These are phyloP conservation scores for Cydia amplana DNA, from an alignment of 1,140 invertebrate genomes.

Conservation along the genomic window DNA sequence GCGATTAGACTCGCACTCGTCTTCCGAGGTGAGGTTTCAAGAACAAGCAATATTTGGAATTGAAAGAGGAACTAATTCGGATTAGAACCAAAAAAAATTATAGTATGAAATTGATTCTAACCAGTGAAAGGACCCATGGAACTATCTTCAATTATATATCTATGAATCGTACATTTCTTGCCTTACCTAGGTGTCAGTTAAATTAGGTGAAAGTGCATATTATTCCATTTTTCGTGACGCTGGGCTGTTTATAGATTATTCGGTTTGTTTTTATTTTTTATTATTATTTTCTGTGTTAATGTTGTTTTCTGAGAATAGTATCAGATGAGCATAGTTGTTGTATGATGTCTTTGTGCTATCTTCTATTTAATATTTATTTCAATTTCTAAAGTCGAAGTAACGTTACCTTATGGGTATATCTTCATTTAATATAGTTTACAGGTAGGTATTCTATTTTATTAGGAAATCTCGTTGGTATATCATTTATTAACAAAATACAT, in stretches of 20 bases:
- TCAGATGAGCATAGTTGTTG: too few species aligned
- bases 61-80: not conserved
- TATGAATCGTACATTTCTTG: not conserved
- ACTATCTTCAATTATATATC: not conserved
- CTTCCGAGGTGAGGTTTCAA: not conserved
- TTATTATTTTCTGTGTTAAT: too few species aligned
- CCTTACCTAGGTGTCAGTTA: not conserved
- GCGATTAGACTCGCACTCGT: not conserved
- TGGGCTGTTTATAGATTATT: not conserved
- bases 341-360: too few species aligned
- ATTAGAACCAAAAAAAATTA: not conserved
- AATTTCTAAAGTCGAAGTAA: too few species aligned
- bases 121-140: not conserved
- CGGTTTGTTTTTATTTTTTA: too few species aligned
- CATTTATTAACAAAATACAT: not conserved
- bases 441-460: not conserved
- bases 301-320: too few species aligned
- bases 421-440: too few species aligned
- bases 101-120: not conserved
- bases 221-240: not conserved
- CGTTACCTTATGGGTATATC: too few species aligned
- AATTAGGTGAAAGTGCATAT: not conserved
- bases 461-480: constrained; percentile 10
- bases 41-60: not conserved
- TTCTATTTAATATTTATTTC: too few species aligned